Evolutionary conservation across 1,140 invertebrate genomes (phyloP), one percentile per base, ranked within the genome.

Genomic region (Sitodiplosis mosellana): DNA sequence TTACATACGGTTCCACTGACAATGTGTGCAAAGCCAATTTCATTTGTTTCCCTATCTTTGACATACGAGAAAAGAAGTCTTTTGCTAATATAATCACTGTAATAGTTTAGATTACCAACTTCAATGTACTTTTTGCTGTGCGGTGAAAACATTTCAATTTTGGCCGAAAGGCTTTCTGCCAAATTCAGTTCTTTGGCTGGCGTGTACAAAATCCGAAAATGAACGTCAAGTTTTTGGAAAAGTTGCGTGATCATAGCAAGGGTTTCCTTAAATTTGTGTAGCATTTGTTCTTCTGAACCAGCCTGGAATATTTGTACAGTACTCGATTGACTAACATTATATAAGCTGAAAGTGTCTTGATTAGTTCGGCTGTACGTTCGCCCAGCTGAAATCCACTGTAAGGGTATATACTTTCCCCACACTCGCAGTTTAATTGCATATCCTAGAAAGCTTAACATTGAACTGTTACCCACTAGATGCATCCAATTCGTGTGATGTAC

Each of bases 81-180:
- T 58, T 80, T 78, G 52, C 75, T 78, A 11, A 80, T 65, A 58
- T 71, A 82, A 51, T 73, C 65, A 4, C 67, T 68, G 49, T 67
- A 72, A 38, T 71, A 52, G 10, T 74, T 76, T 18, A 81, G 47
- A 56, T 72, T 56, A 2, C 76, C 78, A 36, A 80, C 70, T 64
- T 74, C 73, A 6, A 79, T 52, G 52, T 76, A 82, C 3, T 57
- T 48, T 34, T 71, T 51, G 2, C 57, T 55, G 52, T 63, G 61
- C 2, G 60, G 58, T 2, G 77, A 78, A 68, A 69, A 80, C 48
- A 81, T 63, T 63, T 81, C 70, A 50, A 81, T 66, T 2, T 67
- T 71, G 2, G 73, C 58, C 43, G 70, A 62, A 21, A 76, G 61
- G 50, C 65, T 68, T 57, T 82, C 79, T 20, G 65, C 64, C 12